Conservation (phyloP, 1,140 invertebrate species). For the Choristoneura fumiferana region DNA sequence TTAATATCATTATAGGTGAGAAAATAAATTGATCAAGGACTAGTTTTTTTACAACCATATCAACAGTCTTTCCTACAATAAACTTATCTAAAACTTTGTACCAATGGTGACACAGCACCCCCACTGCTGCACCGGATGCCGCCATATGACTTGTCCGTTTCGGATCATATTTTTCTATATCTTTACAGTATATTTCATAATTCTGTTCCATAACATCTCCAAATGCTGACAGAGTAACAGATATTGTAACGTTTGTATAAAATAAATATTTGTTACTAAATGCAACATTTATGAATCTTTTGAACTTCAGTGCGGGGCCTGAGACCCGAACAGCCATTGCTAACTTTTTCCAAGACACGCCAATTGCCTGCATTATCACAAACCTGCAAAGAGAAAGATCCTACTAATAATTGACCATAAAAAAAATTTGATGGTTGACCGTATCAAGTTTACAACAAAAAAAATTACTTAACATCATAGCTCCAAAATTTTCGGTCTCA, state of each 20-base stretch:
- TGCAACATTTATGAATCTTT: conserved; percentile 58
- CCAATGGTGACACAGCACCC: conserved; percentile 92
- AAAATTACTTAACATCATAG: no score
- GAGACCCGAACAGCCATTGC: conserved; percentile 42
- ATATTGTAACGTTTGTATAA: conserved; percentile 92
- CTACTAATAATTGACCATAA: no score
- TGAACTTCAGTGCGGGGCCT: conserved; percentile 33
- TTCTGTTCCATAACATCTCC: conserved; percentile 93
- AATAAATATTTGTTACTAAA: conserved; percentile 89
- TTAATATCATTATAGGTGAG: conserved; percentile 89
- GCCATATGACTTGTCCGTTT: conserved; percentile 89
- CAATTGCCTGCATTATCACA: conserved; percentile 55
- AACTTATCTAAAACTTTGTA: conserved; percentile 82
- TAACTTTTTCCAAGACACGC: conserved; percentile 53
- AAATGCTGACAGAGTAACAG: conserved; percentile 84
- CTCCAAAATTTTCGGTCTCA: no score
- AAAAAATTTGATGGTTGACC: no score
- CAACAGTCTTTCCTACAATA: conserved; percentile 84
- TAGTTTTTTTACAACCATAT: conserved; percentile 90
- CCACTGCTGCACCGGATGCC: conserved; percentile 87
- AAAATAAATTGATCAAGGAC: conserved; percentile 92
- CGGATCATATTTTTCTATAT: conserved; percentile 82
- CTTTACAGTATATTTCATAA: conserved; percentile 86
- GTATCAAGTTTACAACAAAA: no score
- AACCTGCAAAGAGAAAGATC: conserved; percentile 46